Percentiles rank a stretch among this genome's conserved stretches.
Conservation (phyloP, 1,140 invertebrate genomes). For the Pachyrhynchus sulphureomaculatus region DNA sequence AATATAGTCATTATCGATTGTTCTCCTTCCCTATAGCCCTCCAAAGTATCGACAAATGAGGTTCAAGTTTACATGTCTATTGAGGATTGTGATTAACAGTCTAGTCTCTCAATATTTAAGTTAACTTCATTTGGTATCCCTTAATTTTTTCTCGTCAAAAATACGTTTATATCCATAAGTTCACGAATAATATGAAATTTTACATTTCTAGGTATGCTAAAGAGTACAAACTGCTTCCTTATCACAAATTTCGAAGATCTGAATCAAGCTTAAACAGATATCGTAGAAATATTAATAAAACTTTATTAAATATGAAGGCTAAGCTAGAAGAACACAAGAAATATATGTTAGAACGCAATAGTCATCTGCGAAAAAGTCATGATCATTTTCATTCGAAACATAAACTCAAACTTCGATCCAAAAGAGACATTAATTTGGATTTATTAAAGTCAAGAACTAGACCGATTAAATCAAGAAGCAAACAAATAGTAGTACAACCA, state of each 20-base stretch:
- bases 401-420: not conserved
- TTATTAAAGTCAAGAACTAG: constrained; percentile 20
- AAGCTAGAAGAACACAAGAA: constrained; percentile 11
- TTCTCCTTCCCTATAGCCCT: too few relatives aligned
- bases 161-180: too few relatives aligned
- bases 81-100: too few relatives aligned
- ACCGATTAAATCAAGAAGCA: not conserved
- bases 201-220: too few relatives aligned
- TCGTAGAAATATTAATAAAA: constrained; percentile 23
- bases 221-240: too few relatives aligned
- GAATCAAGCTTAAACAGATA: not conserved
- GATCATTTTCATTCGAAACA: not conserved
- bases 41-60: too few relatives aligned
- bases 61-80: too few relatives aligned
- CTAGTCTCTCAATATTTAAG: too few relatives aligned
- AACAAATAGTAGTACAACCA: not conserved
- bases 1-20: too few relatives aligned
- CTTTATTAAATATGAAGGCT: constrained; percentile 9
- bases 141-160: too few relatives aligned
- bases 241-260: not conserved
- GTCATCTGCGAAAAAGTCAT: not conserved
- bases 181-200: too few relatives aligned
- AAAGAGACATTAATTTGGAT: constrained; percentile 39
- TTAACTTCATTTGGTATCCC: too few relatives aligned
- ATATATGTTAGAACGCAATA: constrained; percentile 9